phyloP scores from a whole-genome alignment of 2,888 invertebrate genomes.

The Morpho deidamia region DNA sequence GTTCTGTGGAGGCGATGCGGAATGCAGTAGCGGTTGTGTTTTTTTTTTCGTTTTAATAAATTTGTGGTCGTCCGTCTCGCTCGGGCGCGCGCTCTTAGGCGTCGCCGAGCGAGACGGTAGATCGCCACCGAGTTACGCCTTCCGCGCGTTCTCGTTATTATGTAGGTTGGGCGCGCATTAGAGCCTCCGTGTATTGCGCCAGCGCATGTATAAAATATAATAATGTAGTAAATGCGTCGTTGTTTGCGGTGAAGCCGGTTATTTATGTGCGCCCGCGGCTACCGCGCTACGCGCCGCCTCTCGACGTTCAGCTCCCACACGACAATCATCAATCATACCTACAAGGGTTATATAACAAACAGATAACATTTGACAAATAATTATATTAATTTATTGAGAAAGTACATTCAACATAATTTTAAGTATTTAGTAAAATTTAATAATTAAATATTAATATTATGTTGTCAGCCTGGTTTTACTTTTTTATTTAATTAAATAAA shows the following conservation, averaged over 20 bases:
- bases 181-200: constrained; percentile 65
- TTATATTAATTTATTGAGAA: background rate
- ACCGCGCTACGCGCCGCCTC: constrained; percentile 64
- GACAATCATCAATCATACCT: constrained; percentile 26
- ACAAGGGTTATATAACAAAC: constrained; percentile 10
- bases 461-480: too few relatives aligned
- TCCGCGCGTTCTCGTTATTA: constrained; percentile 74
- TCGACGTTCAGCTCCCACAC: constrained; percentile 31
- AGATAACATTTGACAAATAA: background rate
- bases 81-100: constrained; percentile 69
- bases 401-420: too few relatives aligned
- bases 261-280: constrained; percentile 65
- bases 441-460: too few relatives aligned
- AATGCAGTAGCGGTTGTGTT: constrained; percentile 68
- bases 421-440: too few relatives aligned
- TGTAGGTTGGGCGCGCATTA: constrained; percentile 73
- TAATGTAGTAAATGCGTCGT: constrained; percentile 65
- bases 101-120: constrained; percentile 62
- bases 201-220: constrained; percentile 69
- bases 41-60: constrained; percentile 77
- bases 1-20: constrained; percentile 75
- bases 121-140: constrained; percentile 77
- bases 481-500: too few relatives aligned
- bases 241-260: constrained; percentile 62
- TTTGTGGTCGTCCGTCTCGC: constrained; percentile 75